A percentile compares a stretch with the other conserved stretches of the same genome.
phyloP scores from a whole-genome alignment of 2,888 invertebrate genomes.

The Trachelus tabidus region DNA sequence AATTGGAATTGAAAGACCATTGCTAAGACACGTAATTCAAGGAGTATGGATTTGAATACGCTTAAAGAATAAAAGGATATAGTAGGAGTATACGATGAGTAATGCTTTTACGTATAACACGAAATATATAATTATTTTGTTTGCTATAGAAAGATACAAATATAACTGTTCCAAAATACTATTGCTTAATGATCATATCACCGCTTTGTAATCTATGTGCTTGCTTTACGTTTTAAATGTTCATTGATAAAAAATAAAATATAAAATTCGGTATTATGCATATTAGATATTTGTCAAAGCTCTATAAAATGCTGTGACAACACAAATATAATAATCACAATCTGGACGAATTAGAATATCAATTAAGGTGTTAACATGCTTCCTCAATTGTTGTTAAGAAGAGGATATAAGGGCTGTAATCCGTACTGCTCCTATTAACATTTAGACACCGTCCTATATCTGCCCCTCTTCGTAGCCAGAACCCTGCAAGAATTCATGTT shows the following conservation, averaged over 20 bases:
- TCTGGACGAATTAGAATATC: background rate
- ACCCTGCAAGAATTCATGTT: constrained; percentile 1
- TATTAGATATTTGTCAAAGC: background rate
- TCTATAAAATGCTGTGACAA: background rate
- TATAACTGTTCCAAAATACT: background rate
- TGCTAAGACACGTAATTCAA: background rate
- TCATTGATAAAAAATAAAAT: background rate
- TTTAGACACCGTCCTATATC: background rate
- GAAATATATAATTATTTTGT: background rate
- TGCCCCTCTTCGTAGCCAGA: background rate
- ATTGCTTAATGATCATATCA: background rate
- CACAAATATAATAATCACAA: background rate
- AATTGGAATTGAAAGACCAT: background rate
- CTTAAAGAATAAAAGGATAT: background rate
- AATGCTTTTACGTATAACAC: background rate
- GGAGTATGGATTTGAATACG: background rate
- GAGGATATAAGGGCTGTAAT: background rate
- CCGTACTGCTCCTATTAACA: background rate
- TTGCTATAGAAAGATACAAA: background rate
- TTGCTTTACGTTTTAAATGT: background rate
- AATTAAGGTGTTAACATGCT: background rate
- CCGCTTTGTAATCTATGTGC: background rate
- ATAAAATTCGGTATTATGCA: background rate
- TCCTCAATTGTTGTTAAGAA: background rate
- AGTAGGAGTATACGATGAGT: background rate